These are phyloP conservation scores for Orycteropus afer DNA, from an alignment of 2,113 vertebrate species.

Conservation along the genomic window DNA sequence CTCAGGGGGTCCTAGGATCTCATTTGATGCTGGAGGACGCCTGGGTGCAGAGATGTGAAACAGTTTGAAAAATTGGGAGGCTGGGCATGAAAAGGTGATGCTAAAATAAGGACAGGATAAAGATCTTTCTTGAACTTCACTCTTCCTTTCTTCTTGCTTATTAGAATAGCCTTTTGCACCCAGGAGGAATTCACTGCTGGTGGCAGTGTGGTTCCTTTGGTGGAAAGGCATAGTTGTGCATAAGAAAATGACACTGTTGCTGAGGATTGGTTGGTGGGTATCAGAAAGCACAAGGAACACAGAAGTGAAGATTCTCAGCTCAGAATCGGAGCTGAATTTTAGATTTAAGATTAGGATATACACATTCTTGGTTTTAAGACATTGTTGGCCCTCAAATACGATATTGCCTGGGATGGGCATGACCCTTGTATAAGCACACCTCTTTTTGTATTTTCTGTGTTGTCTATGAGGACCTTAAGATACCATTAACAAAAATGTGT, in stretches of 20 bases:
- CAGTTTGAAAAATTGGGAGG: neutral
- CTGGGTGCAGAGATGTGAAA: neutral
- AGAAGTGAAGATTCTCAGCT: neutral
- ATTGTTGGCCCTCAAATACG: neutral
- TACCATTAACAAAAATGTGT: neutral
- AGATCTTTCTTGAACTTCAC: neutral
- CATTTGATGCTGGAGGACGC: neutral
- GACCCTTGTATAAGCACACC: neutral
- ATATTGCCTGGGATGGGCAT: neutral
- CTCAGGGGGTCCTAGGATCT: neutral
- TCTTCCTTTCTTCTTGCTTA: neutral
- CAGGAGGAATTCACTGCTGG: neutral
- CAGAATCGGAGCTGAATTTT: neutral
- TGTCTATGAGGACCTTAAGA: constrained; percentile 19
- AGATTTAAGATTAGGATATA: neutral
- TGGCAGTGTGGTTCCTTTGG: neutral
- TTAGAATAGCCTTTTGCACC: neutral
- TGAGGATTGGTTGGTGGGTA: neutral
- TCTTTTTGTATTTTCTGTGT: neutral
- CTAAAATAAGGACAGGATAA: neutral
- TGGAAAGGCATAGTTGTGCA: neutral
- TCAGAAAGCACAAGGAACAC: neutral
- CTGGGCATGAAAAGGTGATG: neutral
- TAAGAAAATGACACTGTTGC: neutral
- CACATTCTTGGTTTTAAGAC: neutral